Base-by-base conservation (phyloP, 2,797 vertebrate species). In the Mormyrus hasselquistii region DNA sequence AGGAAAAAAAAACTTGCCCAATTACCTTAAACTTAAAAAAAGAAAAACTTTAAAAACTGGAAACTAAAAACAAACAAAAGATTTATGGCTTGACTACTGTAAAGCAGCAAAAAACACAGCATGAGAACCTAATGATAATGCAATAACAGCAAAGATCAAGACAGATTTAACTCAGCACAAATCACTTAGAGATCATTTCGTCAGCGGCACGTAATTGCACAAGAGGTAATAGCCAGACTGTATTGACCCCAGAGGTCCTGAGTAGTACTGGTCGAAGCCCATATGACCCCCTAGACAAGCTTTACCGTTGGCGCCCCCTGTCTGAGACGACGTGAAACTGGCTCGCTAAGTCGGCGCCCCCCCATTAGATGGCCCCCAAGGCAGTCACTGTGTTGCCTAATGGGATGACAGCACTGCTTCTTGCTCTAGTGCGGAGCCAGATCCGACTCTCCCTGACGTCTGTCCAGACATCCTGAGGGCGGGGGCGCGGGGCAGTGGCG, bases 1-100 rank as follows among this genome's bases (percentile, higher is more conserved):
- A 8, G 38, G 65, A 41, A 83, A 84, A 85, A 88, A 84, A 44
- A 59, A 49, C 57, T 85, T 55, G 84, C 84, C 49, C 84, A 86
- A 86, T 86, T 86, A 86, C 49, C 49, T 53, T 86, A 86, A 83
- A 44, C 79, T 83, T 76, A 34, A 83, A 89, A 89, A 89, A 89
- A 83, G 19, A 14, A 52, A 9, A 34, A 55, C 57, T 59, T 57
- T n/a, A 59, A 50, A 87, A 41, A 89, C 69, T 29, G 41, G 57
- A 83, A 50, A 44, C 34, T 49, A 29, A 50, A 49, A 55, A 86
- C 47, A 86, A 86, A 86, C 14, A 53, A 76, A 38, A 76, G 69
- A 76, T 76, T 34, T 76, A 41, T 16, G 69, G 34, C 69, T 41
- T 41, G 38, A 76, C 69, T 76, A 76, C 69, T 76, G 34, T 76